A percentile compares a stretch with the other conserved stretches of the same genome.
These are phyloP conservation scores for Strigamia crassipes DNA, from an alignment of 2,888 invertebrate genomes.

Conservation along the genomic window DNA sequence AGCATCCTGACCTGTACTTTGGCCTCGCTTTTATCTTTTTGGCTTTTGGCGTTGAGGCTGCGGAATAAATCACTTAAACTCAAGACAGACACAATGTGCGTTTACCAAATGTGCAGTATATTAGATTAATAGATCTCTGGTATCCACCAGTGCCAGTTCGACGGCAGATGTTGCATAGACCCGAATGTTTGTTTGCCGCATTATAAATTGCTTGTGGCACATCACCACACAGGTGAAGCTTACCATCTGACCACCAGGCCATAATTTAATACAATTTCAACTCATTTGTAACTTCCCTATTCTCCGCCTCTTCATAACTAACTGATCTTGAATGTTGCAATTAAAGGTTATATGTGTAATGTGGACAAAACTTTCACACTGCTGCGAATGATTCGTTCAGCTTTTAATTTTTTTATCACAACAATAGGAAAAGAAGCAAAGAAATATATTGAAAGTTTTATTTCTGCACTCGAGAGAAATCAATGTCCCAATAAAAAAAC, in stretches of 20 bases:
- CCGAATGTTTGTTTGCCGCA: not conserved
- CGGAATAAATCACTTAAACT: slow-evolving; percentile 10
- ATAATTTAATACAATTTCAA: slow-evolving; percentile 34
- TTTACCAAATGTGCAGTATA: slow-evolving; percentile 2
- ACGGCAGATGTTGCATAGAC: not conserved
- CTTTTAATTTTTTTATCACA: not conserved
- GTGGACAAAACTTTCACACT: not conserved
- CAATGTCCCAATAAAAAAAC: slow-evolving; percentile 1
- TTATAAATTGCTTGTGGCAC: slow-evolving; percentile 40
- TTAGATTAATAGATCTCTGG: slow-evolving; percentile 3
- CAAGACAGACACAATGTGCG: slow-evolving; percentile 6
- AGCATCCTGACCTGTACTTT: slow-evolving; percentile 22
- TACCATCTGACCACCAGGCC: slow-evolving; percentile 32
- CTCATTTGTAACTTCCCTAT: slow-evolving; percentile 29
- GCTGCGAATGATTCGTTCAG: not conserved
- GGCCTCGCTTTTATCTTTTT: slow-evolving; percentile 35
- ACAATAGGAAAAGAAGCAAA: not conserved
- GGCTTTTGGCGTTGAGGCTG: slow-evolving; percentile 4
- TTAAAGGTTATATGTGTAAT: not conserved
- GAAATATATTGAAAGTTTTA: not conserved
- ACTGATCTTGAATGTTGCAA: slow-evolving; percentile 6
- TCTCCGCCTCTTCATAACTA: not conserved
- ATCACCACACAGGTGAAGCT: slow-evolving; percentile 32
- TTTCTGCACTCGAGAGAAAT: slow-evolving; percentile 4
- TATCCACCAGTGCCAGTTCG: not conserved